Base-by-base conservation (phyloP, 2,888 invertebrate genomes). In the Heliconius charithonia region DNA sequence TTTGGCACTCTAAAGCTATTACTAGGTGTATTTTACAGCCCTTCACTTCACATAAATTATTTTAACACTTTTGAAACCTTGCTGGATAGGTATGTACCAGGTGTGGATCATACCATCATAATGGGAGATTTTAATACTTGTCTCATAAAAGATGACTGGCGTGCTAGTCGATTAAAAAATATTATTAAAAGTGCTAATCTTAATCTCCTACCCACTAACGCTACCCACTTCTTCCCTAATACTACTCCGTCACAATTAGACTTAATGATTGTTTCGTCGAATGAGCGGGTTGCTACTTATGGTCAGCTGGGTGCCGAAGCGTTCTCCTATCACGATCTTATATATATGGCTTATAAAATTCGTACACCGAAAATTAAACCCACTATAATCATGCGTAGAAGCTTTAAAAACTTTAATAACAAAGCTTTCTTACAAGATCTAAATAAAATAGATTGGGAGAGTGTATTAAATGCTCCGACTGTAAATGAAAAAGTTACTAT, bases 91-190 rank as follows among this genome's bases (percentile, higher is more conserved):
- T 19, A 32, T 10, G 62, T n/a, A 6, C 73, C 73, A 22, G 4
- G 4, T 16, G 41, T 37, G 22, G 63, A 63, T 41, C 74, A 74
- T 25, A 41, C 41, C n/a, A 65, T 74, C 3, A 63, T 74, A 19
- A 74, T 65, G 65, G 65, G 65, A 3, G 65, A 74, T 45, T 74
- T 74, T 63, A 65, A 65, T 65, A 74, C 65, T 2, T 74, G 74
- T 41, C 41, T 74, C 19, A 41, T 74, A 2, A 74, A 74, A 65
- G 22, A 32, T 22, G 74, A 74, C 45, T 9, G 13, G n/a, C 63
- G 63, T 27, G n/a, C 63, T n/a, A 25, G 1, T n/a, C 63, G 63
- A 25, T 25, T 63, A 19, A 3, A 41, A 41, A 41, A 41, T 41
- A 41, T 41, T 41, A 41, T 41, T 41, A 41, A 41, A 41, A 41